These are phyloP conservation scores for Sebastes diaconus DNA, from an alignment of 2,797 vertebrate genomes.

Conservation along the genomic window DNA sequence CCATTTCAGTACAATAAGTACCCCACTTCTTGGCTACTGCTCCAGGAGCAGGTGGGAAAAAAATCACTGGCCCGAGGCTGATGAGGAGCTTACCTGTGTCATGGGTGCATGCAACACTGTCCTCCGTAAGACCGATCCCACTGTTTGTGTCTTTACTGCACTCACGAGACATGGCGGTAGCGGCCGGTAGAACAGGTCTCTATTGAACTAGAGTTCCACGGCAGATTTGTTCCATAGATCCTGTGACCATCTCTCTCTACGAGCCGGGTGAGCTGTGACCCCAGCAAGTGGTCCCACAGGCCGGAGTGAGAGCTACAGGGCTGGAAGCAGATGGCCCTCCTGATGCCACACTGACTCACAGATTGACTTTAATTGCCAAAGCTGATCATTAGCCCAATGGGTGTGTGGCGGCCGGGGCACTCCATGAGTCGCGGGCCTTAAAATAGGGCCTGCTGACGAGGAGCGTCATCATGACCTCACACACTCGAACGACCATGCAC, in stretches of 20 bases:
- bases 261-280: slow-evolving; percentile 76
- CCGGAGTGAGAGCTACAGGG: slow-evolving; percentile 72
- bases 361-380: slow-evolving; percentile 81
- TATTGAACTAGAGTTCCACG: slow-evolving; percentile 56
- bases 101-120: slow-evolving; percentile 63
- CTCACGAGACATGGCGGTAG: slow-evolving; percentile 32
- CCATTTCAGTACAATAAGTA: slow-evolving; percentile 53
- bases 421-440: slow-evolving; percentile 66
- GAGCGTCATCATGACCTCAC: slow-evolving; percentile 46
- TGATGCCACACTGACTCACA: slow-evolving; percentile 80
- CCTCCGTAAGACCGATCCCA: slow-evolving; percentile 60
- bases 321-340: slow-evolving; percentile 80
- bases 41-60: slow-evolving; percentile 61
- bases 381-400: slow-evolving; percentile 78
- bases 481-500: slow-evolving; percentile 34
- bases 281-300: slow-evolving; percentile 74
- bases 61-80: slow-evolving; percentile 72
- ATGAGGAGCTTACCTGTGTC: slow-evolving; percentile 64
- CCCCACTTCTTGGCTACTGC: slow-evolving; percentile 52
- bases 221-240: slow-evolving; percentile 76
- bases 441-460: slow-evolving; percentile 69
- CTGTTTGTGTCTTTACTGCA: slow-evolving; percentile 60
- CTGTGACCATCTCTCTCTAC: slow-evolving; percentile 68
- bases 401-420: slow-evolving; percentile 65
- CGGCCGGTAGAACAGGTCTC: slow-evolving; percentile 40